phyloP scores from a whole-genome alignment of 2,888 invertebrate genomes.

The Saturnia japonica region DNA sequence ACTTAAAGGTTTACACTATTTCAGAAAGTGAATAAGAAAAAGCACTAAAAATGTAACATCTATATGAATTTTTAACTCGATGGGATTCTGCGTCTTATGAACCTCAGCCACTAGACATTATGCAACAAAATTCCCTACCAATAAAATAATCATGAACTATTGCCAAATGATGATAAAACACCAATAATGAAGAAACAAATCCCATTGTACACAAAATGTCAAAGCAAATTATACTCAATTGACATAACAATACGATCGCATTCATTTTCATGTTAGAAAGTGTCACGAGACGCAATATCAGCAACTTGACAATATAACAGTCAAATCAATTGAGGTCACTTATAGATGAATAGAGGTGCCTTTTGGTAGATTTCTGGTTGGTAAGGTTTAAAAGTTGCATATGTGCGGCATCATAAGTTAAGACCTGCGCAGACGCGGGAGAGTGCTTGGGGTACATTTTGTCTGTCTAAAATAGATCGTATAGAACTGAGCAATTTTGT shows the following conservation, averaged over 20 bases:
- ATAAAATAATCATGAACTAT: not conserved
- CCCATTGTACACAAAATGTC: not conserved
- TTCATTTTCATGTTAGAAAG: not conserved
- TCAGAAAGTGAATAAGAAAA: not conserved
- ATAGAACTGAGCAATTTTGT: no score
- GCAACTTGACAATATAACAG: not conserved
- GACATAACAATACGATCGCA: not conserved
- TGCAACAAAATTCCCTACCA: not conserved
- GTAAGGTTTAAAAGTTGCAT: not conserved
- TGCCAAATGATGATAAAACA: slow-evolving; percentile 9
- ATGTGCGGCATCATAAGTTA: not conserved
- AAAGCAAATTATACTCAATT: slow-evolving; percentile 3
- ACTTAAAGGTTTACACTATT: not conserved
- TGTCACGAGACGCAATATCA: slow-evolving; percentile 1
- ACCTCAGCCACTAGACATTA: not conserved
- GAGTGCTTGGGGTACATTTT: no score
- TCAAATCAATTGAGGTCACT: slow-evolving; percentile 3
- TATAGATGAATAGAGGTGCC: not conserved
- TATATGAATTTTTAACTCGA: not conserved
- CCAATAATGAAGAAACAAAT: slow-evolving; percentile 7
- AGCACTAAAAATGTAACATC: no score
- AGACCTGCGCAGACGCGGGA: no score
- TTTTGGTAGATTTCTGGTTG: not conserved
- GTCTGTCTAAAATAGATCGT: no score
- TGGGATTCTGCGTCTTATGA: not conserved